A percentile compares a stretch with the other conserved stretches of the same genome.
Evolutionary conservation across 2,888 invertebrate species (phyloP).

Genomic region (Erannis defoliaria): DNA sequence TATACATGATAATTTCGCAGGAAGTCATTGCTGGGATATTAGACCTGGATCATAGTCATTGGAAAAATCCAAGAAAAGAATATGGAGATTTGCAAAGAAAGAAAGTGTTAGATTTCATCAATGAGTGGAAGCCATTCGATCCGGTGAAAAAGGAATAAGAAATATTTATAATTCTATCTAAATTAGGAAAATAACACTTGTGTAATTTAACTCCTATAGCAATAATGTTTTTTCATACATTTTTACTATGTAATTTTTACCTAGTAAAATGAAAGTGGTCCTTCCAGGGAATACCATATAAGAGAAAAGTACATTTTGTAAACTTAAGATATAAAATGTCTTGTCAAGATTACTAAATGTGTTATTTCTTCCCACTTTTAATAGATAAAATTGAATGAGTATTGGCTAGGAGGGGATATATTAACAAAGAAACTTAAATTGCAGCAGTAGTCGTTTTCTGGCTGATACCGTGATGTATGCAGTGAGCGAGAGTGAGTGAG

Average conservation of each 20-base stretch:
- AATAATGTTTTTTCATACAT: too few relatives aligned
- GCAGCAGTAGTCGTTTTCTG: too few relatives aligned
- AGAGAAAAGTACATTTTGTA: too few relatives aligned
- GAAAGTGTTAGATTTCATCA: conserved; percentile 91
- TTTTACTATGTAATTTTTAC: too few relatives aligned
- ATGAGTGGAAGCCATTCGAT: conserved; percentile 90
- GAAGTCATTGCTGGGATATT: conserved; percentile 98
- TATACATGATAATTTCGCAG: conserved; percentile 76
- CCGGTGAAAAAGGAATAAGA: conserved; percentile 63
- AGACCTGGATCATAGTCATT: conserved; percentile 93
- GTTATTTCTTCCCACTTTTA: background rate
- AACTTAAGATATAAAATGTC: background rate
- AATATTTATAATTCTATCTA: background rate
- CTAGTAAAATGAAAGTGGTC: too few relatives aligned
- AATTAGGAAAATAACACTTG: background rate
- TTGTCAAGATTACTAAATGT: background rate
- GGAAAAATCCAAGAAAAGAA: conserved; percentile 94
- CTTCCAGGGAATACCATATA: too few relatives aligned
- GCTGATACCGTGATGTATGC: too few relatives aligned
- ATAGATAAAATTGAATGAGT: background rate
- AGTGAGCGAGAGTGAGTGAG: too few relatives aligned
- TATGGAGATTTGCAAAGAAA: conserved; percentile 91
- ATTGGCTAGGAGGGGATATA: too few relatives aligned
- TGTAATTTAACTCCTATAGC: too few relatives aligned
- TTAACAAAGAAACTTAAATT: too few relatives aligned